These are phyloP conservation scores for Pseudomyrmex pallidus DNA, from an alignment of 1,140 invertebrate genomes.

Conservation along the genomic window DNA sequence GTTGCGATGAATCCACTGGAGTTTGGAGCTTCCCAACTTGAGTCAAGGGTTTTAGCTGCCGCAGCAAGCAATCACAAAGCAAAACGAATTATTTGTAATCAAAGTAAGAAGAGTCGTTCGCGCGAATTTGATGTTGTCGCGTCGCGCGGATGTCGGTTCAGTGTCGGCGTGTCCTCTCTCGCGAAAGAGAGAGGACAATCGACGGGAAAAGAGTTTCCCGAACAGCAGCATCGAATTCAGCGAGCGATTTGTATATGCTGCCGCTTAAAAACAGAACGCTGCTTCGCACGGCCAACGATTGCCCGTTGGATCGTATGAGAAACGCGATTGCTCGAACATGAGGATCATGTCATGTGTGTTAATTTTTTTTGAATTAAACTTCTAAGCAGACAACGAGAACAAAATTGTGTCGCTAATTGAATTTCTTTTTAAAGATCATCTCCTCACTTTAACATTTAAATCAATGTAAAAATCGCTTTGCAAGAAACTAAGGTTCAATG, in stretches of 20 bases:
- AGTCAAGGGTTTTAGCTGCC: conserved; percentile 84
- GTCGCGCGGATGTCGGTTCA: conserved; percentile 1
- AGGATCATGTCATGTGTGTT: conserved; percentile 7
- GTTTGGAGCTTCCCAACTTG: conserved; percentile 83
- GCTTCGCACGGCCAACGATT: conserved; percentile 75
- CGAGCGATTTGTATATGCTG: conserved; percentile 63
- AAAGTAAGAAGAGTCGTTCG: conserved; percentile 53
- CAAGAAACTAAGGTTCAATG: too few species aligned
- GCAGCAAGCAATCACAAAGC: conserved; percentile 74
- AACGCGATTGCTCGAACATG: conserved; percentile 29
- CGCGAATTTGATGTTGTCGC: conserved; percentile 32
- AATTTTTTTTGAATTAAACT: background rate
- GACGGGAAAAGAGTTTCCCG: background rate
- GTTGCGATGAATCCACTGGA: conserved; percentile 74
- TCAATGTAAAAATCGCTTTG: too few species aligned
- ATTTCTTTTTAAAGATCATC: too few species aligned
- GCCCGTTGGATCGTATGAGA: conserved; percentile 34
- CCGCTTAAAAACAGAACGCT: conserved; percentile 76
- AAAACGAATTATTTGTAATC: conserved; percentile 66
- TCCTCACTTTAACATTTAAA: too few species aligned
- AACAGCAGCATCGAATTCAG: conserved; percentile 26
- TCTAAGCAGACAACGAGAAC: too few species aligned
- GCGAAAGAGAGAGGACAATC: background rate
- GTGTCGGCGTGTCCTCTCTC: background rate
- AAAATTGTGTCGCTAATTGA: too few species aligned